Base-by-base conservation (phyloP, 2,797 vertebrate species). In the Sternotherus odoratus region DNA sequence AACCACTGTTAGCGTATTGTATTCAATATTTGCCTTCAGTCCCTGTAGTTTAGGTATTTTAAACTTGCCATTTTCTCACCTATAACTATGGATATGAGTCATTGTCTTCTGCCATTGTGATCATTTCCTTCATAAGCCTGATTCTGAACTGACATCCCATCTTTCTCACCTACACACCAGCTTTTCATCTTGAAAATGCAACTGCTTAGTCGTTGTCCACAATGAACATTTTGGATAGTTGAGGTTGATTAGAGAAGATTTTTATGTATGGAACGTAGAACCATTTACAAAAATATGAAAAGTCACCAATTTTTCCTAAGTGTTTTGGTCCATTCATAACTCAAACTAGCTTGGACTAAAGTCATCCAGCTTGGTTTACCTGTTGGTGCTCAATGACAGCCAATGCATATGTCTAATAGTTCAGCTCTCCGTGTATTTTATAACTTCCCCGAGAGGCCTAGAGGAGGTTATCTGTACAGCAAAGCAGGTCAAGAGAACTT, bases 1-100 rank as follows among this genome's bases (percentile, higher is more conserved):
- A 95, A 97, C 89, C 92, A 54, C 82, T 93, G 96, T 94, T 94
- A 95, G 94, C 93, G 95, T 92, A 93, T 83, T 94, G 75, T 33
- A 89, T 24, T 91, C 91, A 93, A 93, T 84, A 93, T 88, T 94
- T 90, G 87, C 95, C 88, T 90, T 91, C 87, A 91, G 85, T 39
- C 92, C 95, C 94, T 81, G 60, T 78, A 91, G 87, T 95, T 94
- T 77, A 92, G 93, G 91, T 96, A 94, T 94, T 94, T 97, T 95
- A 94, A 96, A 94, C 91, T 95, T 95, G 79, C 85, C 95, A 87
- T 94, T 82, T 86, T 17, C 93, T 83, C 88, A 75, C 86, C 86
- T 90, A 91, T 69, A 78, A 95, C 93, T 91, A 91, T 89, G 94
- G 85, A 83, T 88, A 82, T 36, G 92, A 87, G 85, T 95, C 92